Evolutionary conservation across 2,888 invertebrate species (phyloP).

Genomic region (Alitta virens): DNA sequence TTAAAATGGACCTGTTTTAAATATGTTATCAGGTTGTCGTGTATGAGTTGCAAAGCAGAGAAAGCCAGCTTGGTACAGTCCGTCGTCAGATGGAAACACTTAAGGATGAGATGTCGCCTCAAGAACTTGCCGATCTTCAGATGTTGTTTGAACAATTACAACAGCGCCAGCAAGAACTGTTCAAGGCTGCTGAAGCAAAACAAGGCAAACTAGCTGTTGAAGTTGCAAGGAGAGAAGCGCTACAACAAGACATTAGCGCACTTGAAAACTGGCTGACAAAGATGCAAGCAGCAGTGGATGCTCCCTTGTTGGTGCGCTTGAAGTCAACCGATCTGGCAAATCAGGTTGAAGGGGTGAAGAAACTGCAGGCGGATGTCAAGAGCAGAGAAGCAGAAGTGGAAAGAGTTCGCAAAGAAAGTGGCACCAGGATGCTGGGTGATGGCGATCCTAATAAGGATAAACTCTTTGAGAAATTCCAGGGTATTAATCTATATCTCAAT

Average conservation of each 20-base stretch:
- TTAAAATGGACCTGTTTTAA: no score
- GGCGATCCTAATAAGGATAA: no score
- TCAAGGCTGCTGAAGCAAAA: conserved; percentile 53
- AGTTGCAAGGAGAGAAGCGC: conserved; percentile 69
- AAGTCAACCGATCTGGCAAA: conserved; percentile 77
- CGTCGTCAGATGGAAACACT: conserved; percentile 18
- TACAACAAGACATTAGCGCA: conserved; percentile 76
- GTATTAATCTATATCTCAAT: no score
- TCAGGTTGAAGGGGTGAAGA: conserved; percentile 73
- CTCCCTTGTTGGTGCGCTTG: conserved; percentile 53
- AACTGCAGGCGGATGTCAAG: no score
- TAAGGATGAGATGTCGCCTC: conserved; percentile 66
- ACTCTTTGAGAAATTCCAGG: no score
- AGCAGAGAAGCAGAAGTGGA: no score
- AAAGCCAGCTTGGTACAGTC: conserved; percentile 72
- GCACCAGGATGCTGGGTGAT: no score
- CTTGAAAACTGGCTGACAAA: conserved; percentile 78
- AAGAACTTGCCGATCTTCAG: conserved; percentile 78
- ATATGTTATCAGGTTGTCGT: conserved; percentile 65
- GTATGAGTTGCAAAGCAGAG: conserved; percentile 72
- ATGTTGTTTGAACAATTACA: conserved; percentile 71
- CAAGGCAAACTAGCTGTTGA: conserved; percentile 69
- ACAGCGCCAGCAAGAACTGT: conserved; percentile 73
- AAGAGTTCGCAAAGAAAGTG: no score
- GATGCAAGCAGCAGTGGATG: conserved; percentile 49